Evolutionary conservation across 2,888 invertebrate species (phyloP).

Genomic region (Mesodorylaimus sp.): DNA sequence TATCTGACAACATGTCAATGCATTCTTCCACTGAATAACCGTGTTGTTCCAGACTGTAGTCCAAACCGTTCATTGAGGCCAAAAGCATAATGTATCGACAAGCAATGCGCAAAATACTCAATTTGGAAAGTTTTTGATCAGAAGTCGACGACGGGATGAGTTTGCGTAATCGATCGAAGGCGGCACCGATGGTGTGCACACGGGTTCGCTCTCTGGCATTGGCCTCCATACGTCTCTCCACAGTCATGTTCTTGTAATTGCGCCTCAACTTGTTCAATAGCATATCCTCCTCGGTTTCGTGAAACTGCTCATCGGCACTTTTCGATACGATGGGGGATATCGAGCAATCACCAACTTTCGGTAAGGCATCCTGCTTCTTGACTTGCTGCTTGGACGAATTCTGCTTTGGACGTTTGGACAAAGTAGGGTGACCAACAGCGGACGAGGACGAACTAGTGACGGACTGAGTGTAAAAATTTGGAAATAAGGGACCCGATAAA

Average conservation of each 20-base stretch:
- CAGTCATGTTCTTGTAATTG: conserved; percentile 86
- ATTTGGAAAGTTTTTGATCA: conserved; percentile 75
- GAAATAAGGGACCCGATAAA: too few species aligned
- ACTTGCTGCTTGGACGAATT: too few species aligned
- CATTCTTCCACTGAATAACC: conserved; percentile 50
- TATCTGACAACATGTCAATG: conserved; percentile 43
- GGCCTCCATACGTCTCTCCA: conserved; percentile 75
- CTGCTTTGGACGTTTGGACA: too few species aligned
- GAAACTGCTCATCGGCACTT: too few species aligned
- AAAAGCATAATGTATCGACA: conserved; percentile 78
- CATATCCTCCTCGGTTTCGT: too few species aligned
- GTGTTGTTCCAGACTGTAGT: conserved; percentile 45
- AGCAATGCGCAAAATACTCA: conserved; percentile 75
- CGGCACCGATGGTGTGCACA: conserved; percentile 85
- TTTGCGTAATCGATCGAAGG: conserved; percentile 66
- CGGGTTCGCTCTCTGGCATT: conserved; percentile 77
- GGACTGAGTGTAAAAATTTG: too few species aligned
- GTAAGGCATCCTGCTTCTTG: too few species aligned
- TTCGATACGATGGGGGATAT: too few species aligned
- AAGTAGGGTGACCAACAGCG: too few species aligned
- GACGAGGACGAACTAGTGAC: too few species aligned
- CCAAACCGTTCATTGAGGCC: conserved; percentile 52
- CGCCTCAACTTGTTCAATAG: conserved; percentile 46
- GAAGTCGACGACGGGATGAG: conserved; percentile 66
- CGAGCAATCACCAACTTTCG: too few species aligned